Evolutionary conservation across 2,888 invertebrate species (phyloP).

Genomic region (Galerucella pusilla): DNA sequence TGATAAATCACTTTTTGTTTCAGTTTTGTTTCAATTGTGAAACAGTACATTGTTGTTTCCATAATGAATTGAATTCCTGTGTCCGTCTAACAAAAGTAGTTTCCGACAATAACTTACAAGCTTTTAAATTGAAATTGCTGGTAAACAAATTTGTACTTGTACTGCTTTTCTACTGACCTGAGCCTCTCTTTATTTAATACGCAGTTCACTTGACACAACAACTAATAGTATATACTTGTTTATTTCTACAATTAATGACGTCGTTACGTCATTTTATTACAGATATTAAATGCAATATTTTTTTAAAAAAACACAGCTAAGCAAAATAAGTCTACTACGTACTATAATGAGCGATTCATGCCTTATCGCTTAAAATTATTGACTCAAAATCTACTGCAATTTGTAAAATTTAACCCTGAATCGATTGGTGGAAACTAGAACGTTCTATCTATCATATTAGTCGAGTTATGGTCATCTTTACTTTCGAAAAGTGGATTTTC

Average conservation of each 20-base stretch:
- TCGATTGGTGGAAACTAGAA: too few relatives aligned
- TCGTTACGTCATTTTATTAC: neutral
- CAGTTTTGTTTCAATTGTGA: neutral
- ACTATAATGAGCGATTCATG: too few relatives aligned
- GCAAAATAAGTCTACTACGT: too few relatives aligned
- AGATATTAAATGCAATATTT: neutral
- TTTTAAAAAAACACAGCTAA: too few relatives aligned
- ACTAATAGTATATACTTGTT: slow-evolving; percentile 26
- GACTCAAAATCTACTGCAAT: too few relatives aligned
- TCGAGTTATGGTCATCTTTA: too few relatives aligned
- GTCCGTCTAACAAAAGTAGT: neutral
- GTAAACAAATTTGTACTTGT: slow-evolving; percentile 24
- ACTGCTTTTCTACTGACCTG: slow-evolving; percentile 20
- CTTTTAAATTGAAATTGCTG: slow-evolving; percentile 32
- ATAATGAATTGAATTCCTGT: slow-evolving; percentile 11
- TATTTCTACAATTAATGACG: slow-evolving; percentile 1
- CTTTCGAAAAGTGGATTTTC: too few relatives aligned
- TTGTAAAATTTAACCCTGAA: too few relatives aligned
- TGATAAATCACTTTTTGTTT: neutral
- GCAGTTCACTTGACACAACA: slow-evolving; percentile 19
- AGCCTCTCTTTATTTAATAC: slow-evolving; percentile 17
- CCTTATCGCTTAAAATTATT: too few relatives aligned
- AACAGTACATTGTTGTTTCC: slow-evolving; percentile 12
- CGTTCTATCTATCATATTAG: too few relatives aligned
- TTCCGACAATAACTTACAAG: slow-evolving; percentile 10